Evolutionary conservation across 1,140 invertebrate genomes (phyloP).

Genomic region (Drosophila varians): DNA sequence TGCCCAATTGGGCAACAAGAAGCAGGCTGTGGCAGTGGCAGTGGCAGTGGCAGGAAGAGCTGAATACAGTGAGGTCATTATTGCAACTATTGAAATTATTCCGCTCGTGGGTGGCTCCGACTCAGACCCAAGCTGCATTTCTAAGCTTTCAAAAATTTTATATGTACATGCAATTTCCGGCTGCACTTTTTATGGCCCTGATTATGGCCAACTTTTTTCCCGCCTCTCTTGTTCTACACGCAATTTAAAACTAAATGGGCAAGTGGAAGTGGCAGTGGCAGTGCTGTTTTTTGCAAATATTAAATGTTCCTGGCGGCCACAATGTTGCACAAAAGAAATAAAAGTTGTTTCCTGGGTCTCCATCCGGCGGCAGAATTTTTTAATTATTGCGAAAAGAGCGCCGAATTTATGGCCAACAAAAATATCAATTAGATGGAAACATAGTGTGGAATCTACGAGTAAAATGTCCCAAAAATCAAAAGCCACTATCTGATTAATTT

Average conservation of each 20-base stretch:
- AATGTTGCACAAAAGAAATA: slow-evolving; percentile 36
- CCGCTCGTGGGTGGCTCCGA: slow-evolving; percentile 58
- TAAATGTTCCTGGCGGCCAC: slow-evolving; percentile 46
- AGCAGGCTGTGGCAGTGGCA: background rate
- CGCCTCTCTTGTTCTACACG: slow-evolving; percentile 38
- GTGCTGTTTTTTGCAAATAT: slow-evolving; percentile 45
- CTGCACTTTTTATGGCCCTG: slow-evolving; percentile 45
- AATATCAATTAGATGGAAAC: slow-evolving; percentile 27
- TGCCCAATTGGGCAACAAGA: slow-evolving; percentile 53
- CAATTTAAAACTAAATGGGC: slow-evolving; percentile 55
- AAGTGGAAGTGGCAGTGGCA: slow-evolving; percentile 30
- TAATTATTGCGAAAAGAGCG: slow-evolving; percentile 22
- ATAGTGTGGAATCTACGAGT: slow-evolving; percentile 14
- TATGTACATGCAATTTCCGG: slow-evolving; percentile 60
- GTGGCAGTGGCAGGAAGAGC: background rate
- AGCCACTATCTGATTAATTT: slow-evolving; percentile 42
- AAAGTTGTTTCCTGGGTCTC: background rate
- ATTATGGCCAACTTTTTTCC: slow-evolving; percentile 48
- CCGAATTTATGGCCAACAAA: slow-evolving; percentile 1
- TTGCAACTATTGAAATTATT: slow-evolving; percentile 78
- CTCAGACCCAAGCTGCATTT: slow-evolving; percentile 20
- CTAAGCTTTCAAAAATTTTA: slow-evolving; percentile 40
- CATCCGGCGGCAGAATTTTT: slow-evolving; percentile 4
- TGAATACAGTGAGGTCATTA: slow-evolving; percentile 65
- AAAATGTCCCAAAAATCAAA: slow-evolving; percentile 6